Base-by-base conservation (phyloP, 2,888 invertebrate species). In the Alviniconcha strummeri region DNA sequence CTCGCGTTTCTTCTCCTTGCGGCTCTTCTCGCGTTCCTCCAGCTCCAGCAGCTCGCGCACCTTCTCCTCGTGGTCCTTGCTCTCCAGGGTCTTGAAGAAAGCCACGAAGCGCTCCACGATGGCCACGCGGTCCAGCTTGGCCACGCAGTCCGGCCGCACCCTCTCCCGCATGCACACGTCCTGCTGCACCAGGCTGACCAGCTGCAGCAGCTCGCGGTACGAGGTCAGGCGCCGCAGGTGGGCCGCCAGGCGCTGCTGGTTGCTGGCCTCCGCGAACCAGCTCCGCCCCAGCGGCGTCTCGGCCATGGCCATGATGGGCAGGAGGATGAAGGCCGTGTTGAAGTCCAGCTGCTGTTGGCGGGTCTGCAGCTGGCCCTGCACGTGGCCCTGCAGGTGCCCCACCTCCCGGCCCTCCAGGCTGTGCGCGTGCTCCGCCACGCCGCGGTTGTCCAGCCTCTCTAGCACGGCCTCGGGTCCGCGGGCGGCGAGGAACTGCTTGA, bases 271-370 rank as follows among this genome's bases (percentile, higher is more conserved):
- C 64, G 86, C 85, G n/a, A 91, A 82, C 91, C 91, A 92, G 1
- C 84, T 85, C 52, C 87, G 82, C 1, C 91, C 91, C 52, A 86
- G 86, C 5, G 86, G 82, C 17, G 88, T 83, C 67, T 89, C 89
- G 19, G 86, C 86, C 17, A 91, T 82, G 57, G 88, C 87, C 57
- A 91, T 84, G 83, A 91, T 84, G 5, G 90, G 90, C 67, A 91
- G 85, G 55, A 91, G 89, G 56, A 86, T 87, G 9, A 86, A 69
- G 11, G 87, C 77, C 64, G 87, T 83, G 9, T 84, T 55, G 74
- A 75, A 64, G 75, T 67, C 72, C 55, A 55, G 6, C 67, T 76
- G 72, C 82, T 60, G 82, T 54, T 81, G 80, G 1, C 78, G 78
- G 64, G 13, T 78, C 64, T 78, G 78, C 5, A 78, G 64, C 64